Evolutionary conservation across 2,888 invertebrate genomes (phyloP).

Genomic region (Lycia hirtaria): DNA sequence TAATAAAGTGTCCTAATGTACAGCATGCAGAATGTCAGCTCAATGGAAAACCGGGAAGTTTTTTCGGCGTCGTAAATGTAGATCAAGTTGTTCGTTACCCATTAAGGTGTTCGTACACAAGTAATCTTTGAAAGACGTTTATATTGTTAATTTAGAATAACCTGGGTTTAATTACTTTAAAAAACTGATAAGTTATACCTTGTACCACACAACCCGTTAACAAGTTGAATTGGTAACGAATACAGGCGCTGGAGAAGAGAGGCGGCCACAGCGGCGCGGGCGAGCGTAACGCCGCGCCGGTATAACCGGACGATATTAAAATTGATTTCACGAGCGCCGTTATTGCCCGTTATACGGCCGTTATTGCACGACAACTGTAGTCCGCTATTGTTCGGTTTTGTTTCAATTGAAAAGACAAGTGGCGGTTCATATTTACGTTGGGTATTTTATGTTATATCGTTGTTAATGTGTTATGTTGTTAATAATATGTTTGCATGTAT

Average conservation of each 20-base stretch:
- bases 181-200: slow-evolving; percentile 16
- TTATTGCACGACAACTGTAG: slow-evolving; percentile 60
- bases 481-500: neutral
- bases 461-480: neutral
- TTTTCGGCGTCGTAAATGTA: too few relatives aligned
- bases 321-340: slow-evolving; percentile 61
- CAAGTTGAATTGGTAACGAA: slow-evolving; percentile 54
- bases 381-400: slow-evolving; percentile 54
- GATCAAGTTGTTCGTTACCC: too few relatives aligned
- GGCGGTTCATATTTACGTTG: slow-evolving; percentile 39
- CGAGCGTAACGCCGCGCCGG: slow-evolving; percentile 6
- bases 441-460: slow-evolving; percentile 5
- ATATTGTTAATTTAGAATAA: too few relatives aligned
- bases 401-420: slow-evolving; percentile 48
- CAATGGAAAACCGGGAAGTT: too few relatives aligned
- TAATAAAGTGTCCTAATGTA: too few relatives aligned
- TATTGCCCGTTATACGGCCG: slow-evolving; percentile 45
- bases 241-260: slow-evolving; percentile 52
- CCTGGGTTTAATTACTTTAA: too few relatives aligned
- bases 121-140: too few relatives aligned
- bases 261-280: slow-evolving; percentile 12
- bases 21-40: too few relatives aligned
- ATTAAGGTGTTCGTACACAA: too few relatives aligned
- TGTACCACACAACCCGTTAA: slow-evolving; percentile 44
- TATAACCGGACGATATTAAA: slow-evolving; percentile 59